These are phyloP conservation scores for Oryctolagus cuniculus DNA, from an alignment of 2,113 vertebrate species.

Conservation along the genomic window mOryCun1.1 NC_091453.1:27457501-27458000, in stretches of 20 bases:
- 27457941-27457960: slow-evolving; percentile 29
- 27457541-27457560: no score
- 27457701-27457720: not conserved
- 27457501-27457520: no score
- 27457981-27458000: slow-evolving; percentile 32
- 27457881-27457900: slow-evolving; percentile 29
- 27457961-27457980: not conserved
- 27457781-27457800: not conserved
- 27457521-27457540: no score
- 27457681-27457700: not conserved
- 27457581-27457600: no score
- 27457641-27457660: no score
- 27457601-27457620: no score
- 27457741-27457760: slow-evolving; percentile 2
- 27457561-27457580: no score
- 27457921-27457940: slow-evolving; percentile 8
- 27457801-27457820: slow-evolving; percentile 24
- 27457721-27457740: slow-evolving; percentile 27
- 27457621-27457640: no score
- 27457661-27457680: not conserved
- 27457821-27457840: not conserved
- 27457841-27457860: slow-evolving; percentile 15
- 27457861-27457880: slow-evolving; percentile 33
- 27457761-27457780: not conserved
- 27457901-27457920: slow-evolving; percentile 25